Percentiles rank a stretch among this genome's conserved stretches.
These are phyloP conservation scores for Antrozous pallidus DNA, from an alignment of 2,797 vertebrate genomes.

Conservation along the genomic window DNA sequence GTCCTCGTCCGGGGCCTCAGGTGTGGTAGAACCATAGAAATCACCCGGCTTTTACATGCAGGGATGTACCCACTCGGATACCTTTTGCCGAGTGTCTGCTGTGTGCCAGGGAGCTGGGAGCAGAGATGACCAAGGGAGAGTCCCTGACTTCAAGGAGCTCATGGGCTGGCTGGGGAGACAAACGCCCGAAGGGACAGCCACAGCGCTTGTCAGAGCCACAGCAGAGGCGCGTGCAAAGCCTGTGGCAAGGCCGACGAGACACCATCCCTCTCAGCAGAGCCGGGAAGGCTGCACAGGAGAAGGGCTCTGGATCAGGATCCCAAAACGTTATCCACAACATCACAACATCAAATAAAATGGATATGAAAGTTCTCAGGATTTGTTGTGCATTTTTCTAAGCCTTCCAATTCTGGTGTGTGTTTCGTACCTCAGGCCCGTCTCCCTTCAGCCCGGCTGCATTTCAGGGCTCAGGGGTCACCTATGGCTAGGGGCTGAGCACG, in stretches of 20 bases:
- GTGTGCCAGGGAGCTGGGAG: neutral
- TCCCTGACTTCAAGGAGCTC: neutral
- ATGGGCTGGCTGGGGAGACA: neutral
- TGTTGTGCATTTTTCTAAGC: neutral
- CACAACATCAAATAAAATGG: neutral
- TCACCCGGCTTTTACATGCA: neutral
- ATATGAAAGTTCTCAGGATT: neutral
- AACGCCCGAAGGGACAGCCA: neutral
- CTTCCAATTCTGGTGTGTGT: neutral
- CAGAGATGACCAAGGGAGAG: neutral
- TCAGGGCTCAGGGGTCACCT: neutral
- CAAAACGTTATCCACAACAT: neutral
- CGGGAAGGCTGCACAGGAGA: neutral
- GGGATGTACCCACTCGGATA: neutral
- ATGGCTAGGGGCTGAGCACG: too few species aligned
- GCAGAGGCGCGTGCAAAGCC: neutral
- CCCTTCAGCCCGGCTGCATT: accelerated
- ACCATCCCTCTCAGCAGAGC: too few species aligned
- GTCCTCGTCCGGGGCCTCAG: neutral
- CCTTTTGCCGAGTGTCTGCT: neutral
- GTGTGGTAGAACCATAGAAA: neutral
- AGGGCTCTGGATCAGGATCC: neutral
- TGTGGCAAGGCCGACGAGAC: neutral
- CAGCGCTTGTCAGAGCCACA: neutral
- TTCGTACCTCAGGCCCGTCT: accelerated